These are phyloP conservation scores for Enteromius trimaculatus DNA, from an alignment of 2,797 vertebrate genomes.

Conservation along the genomic window DNA sequence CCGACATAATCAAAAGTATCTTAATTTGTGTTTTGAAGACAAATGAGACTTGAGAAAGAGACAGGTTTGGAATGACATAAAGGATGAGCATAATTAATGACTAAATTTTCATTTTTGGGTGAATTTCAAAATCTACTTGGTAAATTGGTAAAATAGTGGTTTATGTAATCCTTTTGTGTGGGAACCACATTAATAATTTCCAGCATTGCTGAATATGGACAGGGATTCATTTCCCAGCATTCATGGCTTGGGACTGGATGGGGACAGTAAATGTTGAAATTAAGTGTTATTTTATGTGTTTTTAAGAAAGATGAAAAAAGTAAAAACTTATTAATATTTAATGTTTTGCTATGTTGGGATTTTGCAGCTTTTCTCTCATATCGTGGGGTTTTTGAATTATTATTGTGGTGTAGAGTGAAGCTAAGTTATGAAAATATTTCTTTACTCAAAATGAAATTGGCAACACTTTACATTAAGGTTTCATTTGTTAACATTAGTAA, in stretches of 20 bases:
- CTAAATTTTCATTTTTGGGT: background rate
- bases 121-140: background rate
- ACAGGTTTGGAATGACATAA: background rate
- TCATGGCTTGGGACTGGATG: background rate
- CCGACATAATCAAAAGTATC: background rate
- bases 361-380: background rate
- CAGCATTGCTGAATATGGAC: background rate
- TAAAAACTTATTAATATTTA: background rate
- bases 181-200: background rate
- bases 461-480: background rate
- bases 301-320: slow-evolving; percentile 12
- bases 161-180: slow-evolving; percentile 10
- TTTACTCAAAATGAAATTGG: background rate
- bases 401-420: background rate
- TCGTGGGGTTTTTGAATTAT: background rate
- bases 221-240: background rate
- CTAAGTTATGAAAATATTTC: background rate
- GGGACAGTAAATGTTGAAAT: slow-evolving; percentile 13
- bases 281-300: background rate
- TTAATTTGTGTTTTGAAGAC: background rate
- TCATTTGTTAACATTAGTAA: background rate
- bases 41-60: background rate
- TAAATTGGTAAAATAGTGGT: slow-evolving; percentile 2
- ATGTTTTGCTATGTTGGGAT: background rate
- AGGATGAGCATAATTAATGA: background rate